phyloP scores from a whole-genome alignment of 2,888 invertebrate species.

The Drymonia ruficornis region DNA sequence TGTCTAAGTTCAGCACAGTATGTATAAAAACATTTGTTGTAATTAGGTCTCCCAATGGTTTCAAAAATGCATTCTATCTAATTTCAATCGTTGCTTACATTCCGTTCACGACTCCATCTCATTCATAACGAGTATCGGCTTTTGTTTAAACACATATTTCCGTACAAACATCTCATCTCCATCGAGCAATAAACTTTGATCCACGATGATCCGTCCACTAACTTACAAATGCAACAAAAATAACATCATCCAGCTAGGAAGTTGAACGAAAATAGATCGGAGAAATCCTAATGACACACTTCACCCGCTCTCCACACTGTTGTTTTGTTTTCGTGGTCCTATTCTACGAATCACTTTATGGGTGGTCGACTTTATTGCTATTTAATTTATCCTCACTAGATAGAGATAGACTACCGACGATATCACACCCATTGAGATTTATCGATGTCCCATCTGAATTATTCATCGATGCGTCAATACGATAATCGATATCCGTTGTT shows the following conservation, averaged over 20 bases:
- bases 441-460: slow-evolving; percentile 38
- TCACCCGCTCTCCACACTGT: slow-evolving; percentile 54
- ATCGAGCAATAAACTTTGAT: slow-evolving; percentile 65
- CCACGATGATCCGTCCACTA: slow-evolving; percentile 60
- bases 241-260: slow-evolving; percentile 49
- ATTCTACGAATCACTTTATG: slow-evolving; percentile 59
- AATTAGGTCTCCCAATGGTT: no score
- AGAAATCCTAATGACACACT: slow-evolving; percentile 75
- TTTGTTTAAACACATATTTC: slow-evolving; percentile 32
- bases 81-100: neutral
- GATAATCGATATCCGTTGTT: slow-evolving; percentile 31
- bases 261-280: slow-evolving; percentile 64
- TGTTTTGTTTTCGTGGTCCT: slow-evolving; percentile 49
- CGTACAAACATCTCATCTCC: slow-evolving; percentile 42
- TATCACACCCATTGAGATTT: slow-evolving; percentile 33
- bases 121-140: slow-evolving; percentile 29
- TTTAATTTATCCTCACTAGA: slow-evolving; percentile 46
- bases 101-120: slow-evolving; percentile 32
- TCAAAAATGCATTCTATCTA: no score
- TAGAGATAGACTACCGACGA: slow-evolving; percentile 29
- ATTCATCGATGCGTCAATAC: slow-evolving; percentile 36
- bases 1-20: no score
- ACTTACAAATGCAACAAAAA: slow-evolving; percentile 52
- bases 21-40: no score
- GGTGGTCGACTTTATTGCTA: slow-evolving; percentile 64